Base-by-base conservation (phyloP, 2,113 vertebrate species). In the Colius striatus region DNA sequence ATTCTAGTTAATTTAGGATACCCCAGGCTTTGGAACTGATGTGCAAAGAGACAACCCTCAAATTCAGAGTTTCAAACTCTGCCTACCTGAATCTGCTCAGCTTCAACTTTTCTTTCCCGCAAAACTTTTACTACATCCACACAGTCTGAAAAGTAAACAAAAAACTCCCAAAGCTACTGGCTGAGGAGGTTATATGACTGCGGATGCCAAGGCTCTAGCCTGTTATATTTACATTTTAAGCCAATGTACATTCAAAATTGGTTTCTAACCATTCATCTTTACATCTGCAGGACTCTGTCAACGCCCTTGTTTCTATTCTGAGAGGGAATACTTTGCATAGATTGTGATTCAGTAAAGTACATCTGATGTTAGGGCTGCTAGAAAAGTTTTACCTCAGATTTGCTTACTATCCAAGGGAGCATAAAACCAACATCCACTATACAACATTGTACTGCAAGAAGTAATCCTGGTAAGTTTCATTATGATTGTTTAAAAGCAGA, bases 41-140 rank as follows among this genome's bases (percentile, higher is more conserved):
- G 11, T 65, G 30, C 1, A 3, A 76, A 80, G 71, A 21, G 7
- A 26, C 1, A 60, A 60, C 10, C 3, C 9, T 22, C 23, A 30
- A 15, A 47, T 36, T 74, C 55, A 80, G 72, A 78, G 23, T 22
- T 89, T 21, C 23, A 53, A 43, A 7, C 6, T 87, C 23, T 10
- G 9, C 10, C 29, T 86, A 26, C 15, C 51, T 45, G 43, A 89
- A 70, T 19, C 22, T 48, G 6, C 5, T 53, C 1, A 6, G 15
- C 6, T 45, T 58, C 45, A 78, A 11, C 4, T 14, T 19, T 7
- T 0, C 8, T 27, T 57, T n/a, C 19, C 8, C 13, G 2, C 2
- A 13, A 25, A 55, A 18, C 15, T 54, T 84, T 73, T 66, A 5
- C 83, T 74, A 9, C 0, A 1, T 50, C 32, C 26, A 22, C 10